These are phyloP conservation scores for Apistogramma diplotaenia DNA, from an alignment of 2,113 vertebrate genomes.

Conservation along the genomic window DNA sequence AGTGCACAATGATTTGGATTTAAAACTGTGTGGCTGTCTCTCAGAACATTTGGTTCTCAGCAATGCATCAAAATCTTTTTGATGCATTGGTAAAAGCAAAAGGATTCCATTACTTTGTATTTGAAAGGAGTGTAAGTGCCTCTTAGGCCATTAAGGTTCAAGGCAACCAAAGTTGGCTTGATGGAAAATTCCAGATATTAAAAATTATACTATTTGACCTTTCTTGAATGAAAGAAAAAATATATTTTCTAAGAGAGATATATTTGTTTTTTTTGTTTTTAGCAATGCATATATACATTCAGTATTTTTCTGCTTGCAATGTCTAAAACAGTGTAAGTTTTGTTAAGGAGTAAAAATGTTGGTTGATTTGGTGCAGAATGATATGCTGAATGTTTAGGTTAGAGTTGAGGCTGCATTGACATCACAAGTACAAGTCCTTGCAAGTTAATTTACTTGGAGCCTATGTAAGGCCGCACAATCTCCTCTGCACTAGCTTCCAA, in stretches of 20 bases:
- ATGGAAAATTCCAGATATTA: constrained; percentile 22
- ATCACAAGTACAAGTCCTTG: background rate
- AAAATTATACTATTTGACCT: constrained; percentile 20
- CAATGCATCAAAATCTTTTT: constrained; percentile 7
- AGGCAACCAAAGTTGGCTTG: background rate
- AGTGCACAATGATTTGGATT: constrained; percentile 4
- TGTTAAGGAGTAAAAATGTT: background rate
- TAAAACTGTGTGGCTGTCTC: background rate
- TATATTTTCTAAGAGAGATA: background rate
- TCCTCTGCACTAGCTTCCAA: background rate
- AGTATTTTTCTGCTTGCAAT: background rate
- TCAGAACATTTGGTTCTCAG: background rate
- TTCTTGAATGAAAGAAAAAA: background rate
- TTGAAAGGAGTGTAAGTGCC: background rate
- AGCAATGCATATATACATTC: too few relatives aligned
- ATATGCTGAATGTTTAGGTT: background rate
- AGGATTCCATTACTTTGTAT: constrained; percentile 19
- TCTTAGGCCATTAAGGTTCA: constrained; percentile 19
- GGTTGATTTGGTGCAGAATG: background rate
- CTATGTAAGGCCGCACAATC: background rate
- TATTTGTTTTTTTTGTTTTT: too few relatives aligned
- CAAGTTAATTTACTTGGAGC: background rate
- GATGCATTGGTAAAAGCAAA: constrained; percentile 19
- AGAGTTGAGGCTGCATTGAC: background rate
- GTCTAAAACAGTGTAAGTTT: background rate